These are phyloP conservation scores for Camptogramma bilineatum DNA, from an alignment of 2,888 invertebrate genomes.

Conservation along the genomic window DNA sequence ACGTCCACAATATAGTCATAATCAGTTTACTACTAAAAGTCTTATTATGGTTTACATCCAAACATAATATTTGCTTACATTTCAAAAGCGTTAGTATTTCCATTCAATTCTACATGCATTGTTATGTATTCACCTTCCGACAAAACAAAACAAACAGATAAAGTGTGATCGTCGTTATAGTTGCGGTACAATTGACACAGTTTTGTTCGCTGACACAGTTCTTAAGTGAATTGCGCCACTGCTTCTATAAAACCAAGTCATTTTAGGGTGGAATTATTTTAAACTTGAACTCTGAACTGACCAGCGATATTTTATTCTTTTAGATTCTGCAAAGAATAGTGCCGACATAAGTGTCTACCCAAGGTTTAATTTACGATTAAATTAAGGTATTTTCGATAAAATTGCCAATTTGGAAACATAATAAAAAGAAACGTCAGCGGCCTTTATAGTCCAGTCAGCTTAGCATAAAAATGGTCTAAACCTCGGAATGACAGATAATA, in stretches of 20 bases:
- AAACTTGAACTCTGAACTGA: neutral
- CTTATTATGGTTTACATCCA: neutral
- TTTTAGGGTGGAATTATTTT: neutral
- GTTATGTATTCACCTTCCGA: slow-evolving; percentile 12
- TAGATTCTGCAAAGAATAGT: too few species aligned
- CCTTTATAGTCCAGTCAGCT: too few species aligned
- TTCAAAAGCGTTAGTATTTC: neutral
- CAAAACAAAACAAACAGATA: slow-evolving; percentile 18
- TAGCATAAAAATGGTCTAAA: too few species aligned
- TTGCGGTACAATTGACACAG: slow-evolving; percentile 30
- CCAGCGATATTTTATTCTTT: too few species aligned
- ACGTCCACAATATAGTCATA: neutral
- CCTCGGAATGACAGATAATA: too few species aligned
- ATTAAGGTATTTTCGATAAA: too few species aligned
- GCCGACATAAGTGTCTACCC: too few species aligned
- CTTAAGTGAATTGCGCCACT: slow-evolving; percentile 31
- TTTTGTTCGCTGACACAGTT: slow-evolving; percentile 26
- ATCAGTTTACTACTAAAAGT: neutral
- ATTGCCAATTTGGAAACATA: too few species aligned
- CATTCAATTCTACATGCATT: neutral
- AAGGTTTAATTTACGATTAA: too few species aligned
- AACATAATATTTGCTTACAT: neutral
- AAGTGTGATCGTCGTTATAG: slow-evolving; percentile 24
- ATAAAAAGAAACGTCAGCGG: too few species aligned
- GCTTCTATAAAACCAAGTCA: slow-evolving; percentile 18